A percentile compares a stretch with the other conserved stretches of the same genome.
Evolutionary conservation across 2,888 invertebrate genomes (phyloP).

Genomic region (Temnothorax unifasciatus): DNA sequence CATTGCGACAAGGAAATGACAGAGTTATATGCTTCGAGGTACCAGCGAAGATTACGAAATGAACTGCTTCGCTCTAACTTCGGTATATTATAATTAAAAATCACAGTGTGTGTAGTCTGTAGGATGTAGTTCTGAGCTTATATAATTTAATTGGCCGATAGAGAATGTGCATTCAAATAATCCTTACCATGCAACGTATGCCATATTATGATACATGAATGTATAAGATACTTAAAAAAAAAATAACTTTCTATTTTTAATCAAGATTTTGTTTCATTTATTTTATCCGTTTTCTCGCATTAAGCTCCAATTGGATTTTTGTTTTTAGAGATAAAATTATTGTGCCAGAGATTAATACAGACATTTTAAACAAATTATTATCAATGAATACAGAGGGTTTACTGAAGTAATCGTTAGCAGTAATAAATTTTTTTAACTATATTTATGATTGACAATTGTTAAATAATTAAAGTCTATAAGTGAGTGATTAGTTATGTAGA

Average conservation of each 20-base stretch:
- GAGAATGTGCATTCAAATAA: background rate
- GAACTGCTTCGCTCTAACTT: background rate
- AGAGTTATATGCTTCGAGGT: conserved; percentile 90
- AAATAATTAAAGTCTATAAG: background rate
- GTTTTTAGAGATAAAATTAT: background rate
- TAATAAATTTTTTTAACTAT: background rate
- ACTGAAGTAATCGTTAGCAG: background rate
- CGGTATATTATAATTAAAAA: conserved; percentile 22
- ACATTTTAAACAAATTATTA: background rate
- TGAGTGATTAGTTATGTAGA: background rate
- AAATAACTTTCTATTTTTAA: background rate
- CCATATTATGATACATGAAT: background rate
- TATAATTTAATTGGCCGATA: conserved; percentile 26
- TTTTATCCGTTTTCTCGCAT: background rate
- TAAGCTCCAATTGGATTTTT: background rate
- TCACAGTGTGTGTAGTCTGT: background rate
- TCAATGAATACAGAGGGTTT: background rate
- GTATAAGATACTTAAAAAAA: conserved; percentile 27
- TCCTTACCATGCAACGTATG: background rate
- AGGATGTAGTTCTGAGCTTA: conserved; percentile 7
- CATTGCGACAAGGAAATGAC: conserved; percentile 86
- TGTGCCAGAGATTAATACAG: background rate
- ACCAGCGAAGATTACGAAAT: conserved; percentile 87
- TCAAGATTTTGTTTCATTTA: background rate
- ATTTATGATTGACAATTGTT: conserved; percentile 1